These are phyloP conservation scores for Magallana ariakensis DNA, from an alignment of 1,140 invertebrate species.

Conservation along the genomic window DNA sequence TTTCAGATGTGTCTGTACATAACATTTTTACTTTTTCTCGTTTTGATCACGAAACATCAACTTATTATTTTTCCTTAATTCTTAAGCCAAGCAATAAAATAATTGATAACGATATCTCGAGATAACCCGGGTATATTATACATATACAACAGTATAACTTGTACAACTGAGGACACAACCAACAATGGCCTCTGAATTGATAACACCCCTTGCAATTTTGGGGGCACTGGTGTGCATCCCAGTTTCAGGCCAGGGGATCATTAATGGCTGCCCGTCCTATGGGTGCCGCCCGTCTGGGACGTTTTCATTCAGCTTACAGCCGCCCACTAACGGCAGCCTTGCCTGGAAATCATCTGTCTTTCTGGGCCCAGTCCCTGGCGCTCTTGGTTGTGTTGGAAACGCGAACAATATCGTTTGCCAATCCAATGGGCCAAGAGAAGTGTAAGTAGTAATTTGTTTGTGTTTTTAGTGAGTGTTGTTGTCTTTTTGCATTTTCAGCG, in stretches of 20 bases:
- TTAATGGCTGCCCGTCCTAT: conserved; percentile 47
- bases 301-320: conserved; percentile 44
- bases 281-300: conserved; percentile 51
- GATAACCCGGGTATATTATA: neutral
- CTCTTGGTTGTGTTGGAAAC: conserved; percentile 55
- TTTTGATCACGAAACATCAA: too few species aligned
- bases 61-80: too few species aligned
- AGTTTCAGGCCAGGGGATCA: neutral
- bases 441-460: conserved; percentile 41
- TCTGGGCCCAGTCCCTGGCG: conserved; percentile 46
- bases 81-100: neutral
- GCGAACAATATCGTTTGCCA: conserved; percentile 55
- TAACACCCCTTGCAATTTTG: conserved; percentile 6
- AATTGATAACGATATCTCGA: neutral
- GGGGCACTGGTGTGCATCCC: neutral
- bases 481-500: too few species aligned
- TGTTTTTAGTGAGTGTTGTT: too few species aligned
- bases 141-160: neutral
- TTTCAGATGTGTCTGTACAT: too few species aligned
- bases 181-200: conserved; percentile 6
- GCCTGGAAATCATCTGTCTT: conserved; percentile 46
- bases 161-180: neutral
- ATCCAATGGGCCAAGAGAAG: conserved; percentile 39
- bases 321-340: conserved; percentile 16
- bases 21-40: too few species aligned